Base-by-base conservation (phyloP, 2,888 invertebrate species). In the Oligia fasciuncula region DNA sequence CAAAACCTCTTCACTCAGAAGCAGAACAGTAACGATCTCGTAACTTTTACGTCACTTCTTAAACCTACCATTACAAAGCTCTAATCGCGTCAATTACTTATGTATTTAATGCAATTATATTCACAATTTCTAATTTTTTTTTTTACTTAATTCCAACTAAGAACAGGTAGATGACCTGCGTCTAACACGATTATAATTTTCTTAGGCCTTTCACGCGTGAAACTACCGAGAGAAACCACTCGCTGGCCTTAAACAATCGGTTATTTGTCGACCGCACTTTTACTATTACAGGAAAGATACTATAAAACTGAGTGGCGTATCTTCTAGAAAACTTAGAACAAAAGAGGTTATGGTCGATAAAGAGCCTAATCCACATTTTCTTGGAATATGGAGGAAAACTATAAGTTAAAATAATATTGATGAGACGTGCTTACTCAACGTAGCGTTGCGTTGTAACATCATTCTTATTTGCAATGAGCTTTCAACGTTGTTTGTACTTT, bases 161-260 rank as follows among this genome's bases (percentile, higher is more conserved):
- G n/a, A 76, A 13, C 19, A 17, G 69, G 76, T 63, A 79, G 76
- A 67, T 79, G 73, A 79, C 66, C 77, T 84, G 83, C 75, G 62
- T 80, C 77, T 81, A 85, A 87, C 66, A 84, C 82, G 80, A 88
- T 87, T 83, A 75, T 62, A 80, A 75, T 80, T 73, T 85, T 72
- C 82, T 79, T 71, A 77, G 79, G 62, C 83, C 83, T 87, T 89
- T 88, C 85, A 89, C 78, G 83, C 80, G 76, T 80, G 62, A 81
- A 81, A 76, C 82, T 67, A 72, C 40, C 17, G 46, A 84, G 88
- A 85, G 88, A 89, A 89, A 88, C 80, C 68, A 69, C 49, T 83
- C 80, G 79, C 76, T 77, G 71, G 66, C 85, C 81, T 83, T 84
- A 80, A 81, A 85, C 77, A 86, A 89, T 86, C 84, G 68, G 73